These are phyloP conservation scores for Xenopus laevis DNA, from an alignment of 2,113 vertebrate species.

Conservation along the genomic window DNA sequence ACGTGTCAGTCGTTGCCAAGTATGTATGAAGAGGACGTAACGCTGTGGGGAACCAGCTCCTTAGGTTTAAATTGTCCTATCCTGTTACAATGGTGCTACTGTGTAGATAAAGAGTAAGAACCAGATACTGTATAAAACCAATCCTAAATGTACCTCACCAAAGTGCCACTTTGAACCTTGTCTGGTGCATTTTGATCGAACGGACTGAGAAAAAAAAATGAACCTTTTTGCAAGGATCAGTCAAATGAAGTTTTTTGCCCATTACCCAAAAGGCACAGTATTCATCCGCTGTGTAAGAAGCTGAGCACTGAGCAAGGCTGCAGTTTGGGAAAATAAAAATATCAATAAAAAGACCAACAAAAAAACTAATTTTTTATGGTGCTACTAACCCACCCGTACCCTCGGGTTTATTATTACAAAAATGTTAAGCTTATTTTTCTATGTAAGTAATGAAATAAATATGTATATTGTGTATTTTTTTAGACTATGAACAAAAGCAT, in stretches of 20 bases:
- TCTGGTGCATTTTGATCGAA: constrained; percentile 61
- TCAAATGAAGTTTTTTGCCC: constrained; percentile 62
- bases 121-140: constrained; percentile 59
- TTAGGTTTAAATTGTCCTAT: constrained; percentile 73
- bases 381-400: constrained; percentile 87
- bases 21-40: constrained; percentile 98
- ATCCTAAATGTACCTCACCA: constrained; percentile 64
- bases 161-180: constrained; percentile 60
- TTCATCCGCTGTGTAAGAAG: too few species aligned
- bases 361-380: constrained; percentile 65
- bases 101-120: constrained; percentile 72
- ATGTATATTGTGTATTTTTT: constrained; percentile 93
- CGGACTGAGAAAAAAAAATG: constrained; percentile 57
- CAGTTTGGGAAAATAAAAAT: constrained; percentile 61
- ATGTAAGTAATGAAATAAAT: constrained; percentile 96
- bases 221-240: constrained; percentile 63
- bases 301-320: constrained; percentile 77
- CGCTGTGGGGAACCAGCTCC: constrained; percentile 61
- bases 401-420: constrained; percentile 71
- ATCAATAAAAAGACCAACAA: too few species aligned
- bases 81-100: constrained; percentile 91
- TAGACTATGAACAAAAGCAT: constrained; percentile 59
- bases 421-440: constrained; percentile 70
- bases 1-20: constrained; percentile 92
- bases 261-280: constrained; percentile 60